A percentile compares a stretch with the other conserved stretches of the same genome.
phyloP scores from a whole-genome alignment of 2,113 vertebrate species.

The Strigops habroptila region DNA sequence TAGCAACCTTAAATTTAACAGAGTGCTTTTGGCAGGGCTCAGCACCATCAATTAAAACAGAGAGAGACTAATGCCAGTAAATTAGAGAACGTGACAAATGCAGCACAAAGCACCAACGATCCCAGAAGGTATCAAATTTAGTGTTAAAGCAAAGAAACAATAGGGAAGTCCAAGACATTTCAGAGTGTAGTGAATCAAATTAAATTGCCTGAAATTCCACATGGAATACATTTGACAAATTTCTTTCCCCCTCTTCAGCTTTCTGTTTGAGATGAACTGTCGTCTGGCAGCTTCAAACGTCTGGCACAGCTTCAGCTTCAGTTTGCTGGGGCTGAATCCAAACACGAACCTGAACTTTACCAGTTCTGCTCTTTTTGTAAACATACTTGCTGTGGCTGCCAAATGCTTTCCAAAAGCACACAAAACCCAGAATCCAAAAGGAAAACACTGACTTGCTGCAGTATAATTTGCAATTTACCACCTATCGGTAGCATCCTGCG shows the following conservation, averaged over 20 bases:
- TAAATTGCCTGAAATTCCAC: constrained; percentile 65
- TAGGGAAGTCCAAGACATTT: constrained; percentile 63
- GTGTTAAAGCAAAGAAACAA: constrained; percentile 58
- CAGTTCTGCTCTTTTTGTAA: constrained; percentile 62
- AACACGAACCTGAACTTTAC: constrained; percentile 68
- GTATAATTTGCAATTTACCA: constrained; percentile 10
- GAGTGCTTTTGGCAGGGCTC: neutral
- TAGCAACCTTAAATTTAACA: neutral
- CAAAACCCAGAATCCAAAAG: constrained; percentile 33
- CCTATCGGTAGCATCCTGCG: rapidly evolving
- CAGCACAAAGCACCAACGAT: constrained; percentile 41
- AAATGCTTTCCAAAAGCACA: constrained; percentile 65
- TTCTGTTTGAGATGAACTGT: constrained; percentile 71
- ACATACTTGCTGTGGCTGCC: constrained; percentile 49
- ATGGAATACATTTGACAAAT: constrained; percentile 68
- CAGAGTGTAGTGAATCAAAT: constrained; percentile 62
- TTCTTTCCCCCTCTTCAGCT: constrained; percentile 67
- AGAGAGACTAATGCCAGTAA: constrained; percentile 12
- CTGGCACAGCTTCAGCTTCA: constrained; percentile 58
- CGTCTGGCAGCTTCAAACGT: constrained; percentile 64
- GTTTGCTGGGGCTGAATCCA: constrained; percentile 66
- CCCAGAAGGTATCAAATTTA: constrained; percentile 60
- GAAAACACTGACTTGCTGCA: constrained; percentile 48
- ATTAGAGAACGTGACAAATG: constrained; percentile 54
- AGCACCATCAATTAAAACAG: neutral